Evolutionary conservation across 2,888 invertebrate genomes (phyloP).

Genomic region (Dendrolimus pini): DNA sequence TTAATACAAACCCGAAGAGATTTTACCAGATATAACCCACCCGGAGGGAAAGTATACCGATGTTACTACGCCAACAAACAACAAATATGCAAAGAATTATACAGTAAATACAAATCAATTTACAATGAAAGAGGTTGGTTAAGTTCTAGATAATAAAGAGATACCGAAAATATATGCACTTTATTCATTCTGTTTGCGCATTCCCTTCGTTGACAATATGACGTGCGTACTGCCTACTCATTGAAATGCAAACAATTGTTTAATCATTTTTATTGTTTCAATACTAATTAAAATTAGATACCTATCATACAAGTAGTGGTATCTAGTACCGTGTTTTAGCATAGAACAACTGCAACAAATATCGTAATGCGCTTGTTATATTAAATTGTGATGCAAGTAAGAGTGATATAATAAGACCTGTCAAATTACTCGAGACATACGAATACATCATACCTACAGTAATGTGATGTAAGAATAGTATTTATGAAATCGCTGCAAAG

Average conservation of each 20-base stretch:
- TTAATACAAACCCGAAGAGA: slow-evolving; percentile 26
- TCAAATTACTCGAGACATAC: neutral
- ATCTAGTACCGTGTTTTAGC: neutral
- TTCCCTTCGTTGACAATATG: neutral
- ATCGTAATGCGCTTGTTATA: neutral
- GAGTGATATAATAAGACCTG: neutral
- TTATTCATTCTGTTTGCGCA: neutral
- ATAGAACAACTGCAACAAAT: neutral
- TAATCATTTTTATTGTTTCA: slow-evolving; percentile 29
- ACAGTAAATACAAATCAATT: slow-evolving; percentile 16
- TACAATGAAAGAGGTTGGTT: slow-evolving; percentile 31
- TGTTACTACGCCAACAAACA: slow-evolving; percentile 57
- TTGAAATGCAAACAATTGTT: slow-evolving; percentile 22
- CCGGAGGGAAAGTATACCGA: slow-evolving; percentile 50
- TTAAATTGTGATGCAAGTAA: neutral
- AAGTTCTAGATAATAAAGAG: neutral
- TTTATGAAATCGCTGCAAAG: neutral
- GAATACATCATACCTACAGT: neutral
- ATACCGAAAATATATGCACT: neutral
- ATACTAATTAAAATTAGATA: neutral
- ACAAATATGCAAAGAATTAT: slow-evolving; percentile 50
- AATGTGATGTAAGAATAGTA: neutral
- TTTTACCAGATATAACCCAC: slow-evolving; percentile 27
- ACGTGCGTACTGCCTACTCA: neutral
- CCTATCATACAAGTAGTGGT: neutral